phyloP scores from a whole-genome alignment of 2,888 invertebrate species.

The Endomychus coccineus region DNA sequence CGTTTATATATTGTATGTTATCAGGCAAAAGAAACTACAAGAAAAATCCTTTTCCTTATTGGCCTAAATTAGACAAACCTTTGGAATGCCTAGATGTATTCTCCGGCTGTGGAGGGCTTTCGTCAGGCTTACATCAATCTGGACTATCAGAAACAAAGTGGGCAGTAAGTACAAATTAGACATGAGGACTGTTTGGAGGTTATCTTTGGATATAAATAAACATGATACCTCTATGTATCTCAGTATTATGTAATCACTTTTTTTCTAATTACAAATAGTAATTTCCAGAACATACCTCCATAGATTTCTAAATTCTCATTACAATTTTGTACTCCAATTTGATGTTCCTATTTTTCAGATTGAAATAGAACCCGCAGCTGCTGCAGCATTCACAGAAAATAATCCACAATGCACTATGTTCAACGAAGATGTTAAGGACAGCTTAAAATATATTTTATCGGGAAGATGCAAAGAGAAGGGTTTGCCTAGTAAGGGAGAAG shows the following conservation, averaged over 20 bases:
- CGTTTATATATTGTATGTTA: too few species aligned
- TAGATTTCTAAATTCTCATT: too few species aligned
- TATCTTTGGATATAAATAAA: too few species aligned
- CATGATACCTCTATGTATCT: too few species aligned
- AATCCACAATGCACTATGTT: conserved; percentile 67
- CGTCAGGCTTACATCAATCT: conserved; percentile 63
- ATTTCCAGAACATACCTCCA: too few species aligned
- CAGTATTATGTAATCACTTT: too few species aligned
- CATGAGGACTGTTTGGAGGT: too few species aligned
- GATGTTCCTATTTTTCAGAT: conserved; percentile 44
- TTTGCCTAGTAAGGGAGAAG: conserved; percentile 69
- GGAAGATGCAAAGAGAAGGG: conserved; percentile 36
- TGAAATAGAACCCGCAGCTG: conserved; percentile 69
- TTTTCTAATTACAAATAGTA: too few species aligned
- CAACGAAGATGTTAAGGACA: conserved; percentile 71
- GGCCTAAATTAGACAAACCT: conserved; percentile 25
- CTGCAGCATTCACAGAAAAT: conserved; percentile 70
- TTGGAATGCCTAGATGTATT: conserved; percentile 47
- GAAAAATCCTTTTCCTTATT: conserved; percentile 40
- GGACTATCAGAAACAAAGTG: conserved; percentile 64
- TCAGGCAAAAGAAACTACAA: conserved; percentile 59
- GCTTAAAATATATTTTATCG: conserved; percentile 60
- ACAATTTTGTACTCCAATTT: too few species aligned
- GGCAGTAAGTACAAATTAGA: conserved; percentile 49
- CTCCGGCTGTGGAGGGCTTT: conserved; percentile 53